Conservation (phyloP, 2,888 invertebrate genomes). For the Chelonus formosanus region DNA sequence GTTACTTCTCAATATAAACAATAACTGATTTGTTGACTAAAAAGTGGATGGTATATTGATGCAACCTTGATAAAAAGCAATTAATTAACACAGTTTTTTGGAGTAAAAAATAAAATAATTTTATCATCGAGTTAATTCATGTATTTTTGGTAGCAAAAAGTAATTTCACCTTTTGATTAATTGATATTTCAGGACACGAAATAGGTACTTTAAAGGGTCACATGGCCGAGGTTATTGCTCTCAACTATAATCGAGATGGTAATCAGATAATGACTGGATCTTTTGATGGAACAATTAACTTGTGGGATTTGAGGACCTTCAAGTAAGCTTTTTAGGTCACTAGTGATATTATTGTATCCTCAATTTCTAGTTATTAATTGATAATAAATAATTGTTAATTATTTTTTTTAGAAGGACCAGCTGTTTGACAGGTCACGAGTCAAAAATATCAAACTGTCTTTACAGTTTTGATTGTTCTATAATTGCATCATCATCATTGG, state of each 20-base stretch:
- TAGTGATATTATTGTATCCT: neutral
- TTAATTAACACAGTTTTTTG: too few species aligned
- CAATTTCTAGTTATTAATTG: neutral
- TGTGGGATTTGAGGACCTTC: constrained; percentile 78
- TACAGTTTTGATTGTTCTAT: constrained; percentile 75
- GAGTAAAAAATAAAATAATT: too few species aligned
- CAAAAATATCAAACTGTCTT: constrained; percentile 75
- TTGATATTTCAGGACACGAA: constrained; percentile 67
- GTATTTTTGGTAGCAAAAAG: too few species aligned
- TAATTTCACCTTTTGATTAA: too few species aligned
- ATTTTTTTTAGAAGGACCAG: constrained; percentile 67
- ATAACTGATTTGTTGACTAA: too few species aligned
- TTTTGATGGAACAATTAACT: constrained; percentile 78
- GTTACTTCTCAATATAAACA: too few species aligned
- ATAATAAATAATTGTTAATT: neutral
- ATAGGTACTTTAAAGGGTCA: constrained; percentile 73
- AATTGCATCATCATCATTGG: constrained; percentile 77
- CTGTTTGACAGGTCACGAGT: constrained; percentile 72
- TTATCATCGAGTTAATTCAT: too few species aligned
- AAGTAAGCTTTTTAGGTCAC: constrained; percentile 63
- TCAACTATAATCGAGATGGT: constrained; percentile 76
- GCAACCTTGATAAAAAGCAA: too few species aligned
- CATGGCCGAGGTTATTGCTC: constrained; percentile 78
- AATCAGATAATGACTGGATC: constrained; percentile 79
- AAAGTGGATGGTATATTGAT: too few species aligned